phyloP scores from a whole-genome alignment of 1,140 invertebrate species.

The Drosophila athabasca region DNA sequence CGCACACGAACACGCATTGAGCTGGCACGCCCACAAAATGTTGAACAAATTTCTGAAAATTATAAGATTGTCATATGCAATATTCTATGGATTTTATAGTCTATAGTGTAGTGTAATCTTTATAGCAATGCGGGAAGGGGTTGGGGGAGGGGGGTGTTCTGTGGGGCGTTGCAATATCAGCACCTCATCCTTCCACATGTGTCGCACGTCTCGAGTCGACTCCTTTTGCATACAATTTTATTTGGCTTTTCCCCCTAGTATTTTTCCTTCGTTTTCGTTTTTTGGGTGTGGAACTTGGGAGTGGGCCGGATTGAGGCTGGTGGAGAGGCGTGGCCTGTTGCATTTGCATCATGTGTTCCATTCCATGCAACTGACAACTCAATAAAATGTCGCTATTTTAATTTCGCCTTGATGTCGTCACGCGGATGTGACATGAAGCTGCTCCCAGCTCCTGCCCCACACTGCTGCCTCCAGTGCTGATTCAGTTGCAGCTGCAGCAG shows the following conservation, averaged over 20 bases:
- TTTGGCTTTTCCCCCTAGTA: conserved; percentile 14
- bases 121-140: not conserved
- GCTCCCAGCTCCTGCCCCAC: conserved; percentile 1
- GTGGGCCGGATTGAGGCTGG: conserved; percentile 30
- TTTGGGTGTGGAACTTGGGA: conserved; percentile 61
- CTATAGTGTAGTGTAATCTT: conserved; percentile 3
- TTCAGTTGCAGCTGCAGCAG: conserved; percentile 45
- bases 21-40: conserved; percentile 51
- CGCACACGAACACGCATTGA: conserved; percentile 38
- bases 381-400: conserved; percentile 80
- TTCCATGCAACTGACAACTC: conserved; percentile 73
- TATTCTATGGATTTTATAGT: too few relatives aligned
- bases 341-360: conserved; percentile 59
- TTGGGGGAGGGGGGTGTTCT: conserved; percentile 12
- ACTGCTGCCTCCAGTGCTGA: conserved; percentile 26
- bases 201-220: conserved; percentile 36
- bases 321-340: conserved; percentile 62
- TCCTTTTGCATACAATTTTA: conserved; percentile 32
- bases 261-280: conserved; percentile 21
- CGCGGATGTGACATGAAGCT: conserved; percentile 59
- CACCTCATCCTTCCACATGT: conserved; percentile 64
- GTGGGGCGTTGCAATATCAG: conserved; percentile 69
- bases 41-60: conserved; percentile 48
- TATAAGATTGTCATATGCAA: conserved; percentile 43
- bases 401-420: conserved; percentile 63